phyloP scores from a whole-genome alignment of 2,888 invertebrate genomes.

The Caenorhabditis sp. region DNA sequence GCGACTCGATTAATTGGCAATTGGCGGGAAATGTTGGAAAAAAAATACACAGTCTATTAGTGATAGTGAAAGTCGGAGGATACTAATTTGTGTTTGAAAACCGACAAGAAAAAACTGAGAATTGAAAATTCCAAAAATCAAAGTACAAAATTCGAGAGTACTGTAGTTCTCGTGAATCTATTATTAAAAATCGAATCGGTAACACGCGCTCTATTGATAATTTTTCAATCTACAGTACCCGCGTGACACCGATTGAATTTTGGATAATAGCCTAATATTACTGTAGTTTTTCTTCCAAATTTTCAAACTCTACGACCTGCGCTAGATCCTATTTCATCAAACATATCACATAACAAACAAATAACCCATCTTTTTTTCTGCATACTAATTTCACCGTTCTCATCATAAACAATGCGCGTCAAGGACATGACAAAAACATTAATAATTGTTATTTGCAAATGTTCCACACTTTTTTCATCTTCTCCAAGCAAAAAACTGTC shows the following conservation, averaged over 20 bases:
- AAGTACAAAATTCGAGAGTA: no score
- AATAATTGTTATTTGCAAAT: neutral
- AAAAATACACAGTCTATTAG: neutral
- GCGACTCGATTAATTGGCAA: neutral
- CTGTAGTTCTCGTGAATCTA: no score
- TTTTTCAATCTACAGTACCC: no score
- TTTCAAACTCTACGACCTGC: no score
- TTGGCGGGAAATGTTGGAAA: neutral
- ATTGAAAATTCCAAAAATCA: neutral
- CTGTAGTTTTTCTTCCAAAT: no score
- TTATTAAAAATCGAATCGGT: no score
- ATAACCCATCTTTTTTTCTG: neutral
- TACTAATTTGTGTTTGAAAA: neutral
- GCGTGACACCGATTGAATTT: no score
- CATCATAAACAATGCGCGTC: neutral
- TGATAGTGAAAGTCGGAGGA: neutral
- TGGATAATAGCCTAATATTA: no score
- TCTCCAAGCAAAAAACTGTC: neutral
- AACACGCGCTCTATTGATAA: no score
- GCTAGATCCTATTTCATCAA: no score
- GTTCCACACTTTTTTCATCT: neutral
- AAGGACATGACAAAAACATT: neutral
- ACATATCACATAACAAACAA: neutral
- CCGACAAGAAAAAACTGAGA: neutral
- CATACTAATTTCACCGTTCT: neutral